These are phyloP conservation scores for Callocephalon fimbriatum DNA, from an alignment of 2,113 vertebrate species.

Conservation along the genomic window DNA sequence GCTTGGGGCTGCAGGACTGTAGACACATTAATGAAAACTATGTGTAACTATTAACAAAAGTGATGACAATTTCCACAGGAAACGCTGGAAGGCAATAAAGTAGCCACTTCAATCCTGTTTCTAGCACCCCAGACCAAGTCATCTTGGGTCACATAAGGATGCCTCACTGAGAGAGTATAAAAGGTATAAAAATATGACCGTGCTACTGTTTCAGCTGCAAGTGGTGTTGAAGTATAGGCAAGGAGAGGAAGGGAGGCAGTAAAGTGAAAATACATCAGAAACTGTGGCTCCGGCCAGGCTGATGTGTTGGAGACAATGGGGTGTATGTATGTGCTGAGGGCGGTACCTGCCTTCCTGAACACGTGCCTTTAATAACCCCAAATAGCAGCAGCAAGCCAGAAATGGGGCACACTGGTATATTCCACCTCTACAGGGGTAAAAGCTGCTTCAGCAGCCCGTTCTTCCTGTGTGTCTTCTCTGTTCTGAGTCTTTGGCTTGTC, in stretches of 20 bases:
- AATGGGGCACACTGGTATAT: accelerated
- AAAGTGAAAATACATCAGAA: neutral
- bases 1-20: neutral
- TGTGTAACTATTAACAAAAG: neutral
- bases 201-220: neutral
- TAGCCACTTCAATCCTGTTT: neutral
- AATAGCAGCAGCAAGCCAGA: neutral
- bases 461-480: neutral
- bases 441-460: neutral
- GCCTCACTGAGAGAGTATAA: neutral
- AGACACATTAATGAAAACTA: neutral
- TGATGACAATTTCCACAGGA: neutral
- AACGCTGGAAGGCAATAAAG: neutral
- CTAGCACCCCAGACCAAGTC: neutral
- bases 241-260: neutral
- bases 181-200: neutral
- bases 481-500: neutral
- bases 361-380: accelerated
- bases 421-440: neutral
- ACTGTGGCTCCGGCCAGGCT: neutral
- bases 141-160: neutral
- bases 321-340: neutral
- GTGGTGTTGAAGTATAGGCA: neutral
- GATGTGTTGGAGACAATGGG: neutral
- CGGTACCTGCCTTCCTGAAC: neutral